Percentiles rank a stretch among this genome's conserved stretches.
These are phyloP conservation scores for Ctena decussata DNA, from an alignment of 2,888 invertebrate species.

Conservation along the genomic window DNA sequence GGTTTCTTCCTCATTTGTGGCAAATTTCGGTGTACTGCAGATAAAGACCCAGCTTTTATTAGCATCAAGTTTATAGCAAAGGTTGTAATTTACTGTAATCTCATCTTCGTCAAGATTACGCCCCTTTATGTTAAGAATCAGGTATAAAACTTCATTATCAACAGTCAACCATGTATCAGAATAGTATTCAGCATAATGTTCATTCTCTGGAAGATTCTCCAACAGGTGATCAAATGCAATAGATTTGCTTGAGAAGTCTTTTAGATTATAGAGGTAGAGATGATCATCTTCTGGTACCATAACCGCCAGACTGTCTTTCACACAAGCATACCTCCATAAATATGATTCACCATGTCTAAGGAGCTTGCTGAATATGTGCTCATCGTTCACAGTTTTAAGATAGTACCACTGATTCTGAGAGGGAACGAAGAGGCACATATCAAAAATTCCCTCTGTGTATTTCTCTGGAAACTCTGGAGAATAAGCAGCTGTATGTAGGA, in stretches of 20 bases:
- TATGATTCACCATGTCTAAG: neutral
- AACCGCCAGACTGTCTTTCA: neutral
- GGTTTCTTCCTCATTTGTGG: no score
- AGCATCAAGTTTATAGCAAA: no score
- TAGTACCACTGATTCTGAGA: neutral
- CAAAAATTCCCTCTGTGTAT: no score
- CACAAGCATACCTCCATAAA: neutral
- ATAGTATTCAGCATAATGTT: neutral
- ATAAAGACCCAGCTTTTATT: no score
- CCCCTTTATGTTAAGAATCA: neutral
- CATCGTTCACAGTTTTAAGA: neutral
- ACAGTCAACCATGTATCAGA: neutral
- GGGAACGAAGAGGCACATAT: neutral
- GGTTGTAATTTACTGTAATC: no score
- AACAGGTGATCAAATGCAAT: neutral
- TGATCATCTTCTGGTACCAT: neutral
- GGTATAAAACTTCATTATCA: neutral
- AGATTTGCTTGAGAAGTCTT: neutral
- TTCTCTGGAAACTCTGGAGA: no score
- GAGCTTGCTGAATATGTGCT: neutral
- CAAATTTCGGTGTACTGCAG: no score
- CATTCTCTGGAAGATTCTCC: neutral
- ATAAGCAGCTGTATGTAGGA: no score
- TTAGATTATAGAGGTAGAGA: neutral
- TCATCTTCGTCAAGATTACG: no score